Percentiles rank a stretch among this genome's conserved stretches.
Conservation (phyloP, 2,113 vertebrate species). For the Pituophis catenifer region DNA sequence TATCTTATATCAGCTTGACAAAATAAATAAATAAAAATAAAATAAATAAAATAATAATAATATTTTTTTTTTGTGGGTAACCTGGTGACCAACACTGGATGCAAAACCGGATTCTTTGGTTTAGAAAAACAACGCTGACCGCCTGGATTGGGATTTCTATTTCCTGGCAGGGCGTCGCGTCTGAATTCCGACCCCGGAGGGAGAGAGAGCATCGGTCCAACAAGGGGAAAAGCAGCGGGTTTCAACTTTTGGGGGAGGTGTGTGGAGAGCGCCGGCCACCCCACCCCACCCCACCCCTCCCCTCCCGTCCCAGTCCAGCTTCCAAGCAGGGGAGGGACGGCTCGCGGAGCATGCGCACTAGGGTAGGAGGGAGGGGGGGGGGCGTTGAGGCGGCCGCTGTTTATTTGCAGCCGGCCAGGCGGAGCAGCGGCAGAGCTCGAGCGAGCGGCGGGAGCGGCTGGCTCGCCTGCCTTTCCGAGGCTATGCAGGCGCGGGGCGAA, state of each 20-base stretch:
- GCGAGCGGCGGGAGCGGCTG: slow-evolving; percentile 2
- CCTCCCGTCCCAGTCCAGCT: not conserved
- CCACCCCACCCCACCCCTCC: too few relatives aligned
- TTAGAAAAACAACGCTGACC: not conserved
- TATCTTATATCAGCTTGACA: too few relatives aligned
- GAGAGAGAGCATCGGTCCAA: too few relatives aligned
- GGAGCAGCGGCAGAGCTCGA: slow-evolving; percentile 48
- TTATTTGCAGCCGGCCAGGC: slow-evolving; percentile 62
- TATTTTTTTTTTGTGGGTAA: too few relatives aligned
- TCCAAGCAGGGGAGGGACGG: not conserved
- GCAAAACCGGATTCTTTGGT: not conserved
- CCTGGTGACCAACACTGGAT: too few relatives aligned
- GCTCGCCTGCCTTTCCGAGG: not conserved
- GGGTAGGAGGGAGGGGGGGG: slow-evolving; percentile 32
- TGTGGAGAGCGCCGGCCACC: fast-evolving
- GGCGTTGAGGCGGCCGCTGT: slow-evolving; percentile 60
- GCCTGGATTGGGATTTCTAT: not conserved
- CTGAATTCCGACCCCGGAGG: fast-evolving
- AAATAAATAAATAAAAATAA: too few relatives aligned
- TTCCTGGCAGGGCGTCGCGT: not conserved
- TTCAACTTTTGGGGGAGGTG: not conserved
- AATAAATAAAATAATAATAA: too few relatives aligned
- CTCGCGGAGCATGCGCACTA: slow-evolving; percentile 51
- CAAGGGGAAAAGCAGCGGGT: not conserved
- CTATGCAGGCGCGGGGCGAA: slow-evolving; percentile 44